A percentile compares a stretch with the other conserved stretches of the same genome.
phyloP scores from a whole-genome alignment of 2,113 vertebrate genomes.

The Aptenodytes patagonicus region DNA sequence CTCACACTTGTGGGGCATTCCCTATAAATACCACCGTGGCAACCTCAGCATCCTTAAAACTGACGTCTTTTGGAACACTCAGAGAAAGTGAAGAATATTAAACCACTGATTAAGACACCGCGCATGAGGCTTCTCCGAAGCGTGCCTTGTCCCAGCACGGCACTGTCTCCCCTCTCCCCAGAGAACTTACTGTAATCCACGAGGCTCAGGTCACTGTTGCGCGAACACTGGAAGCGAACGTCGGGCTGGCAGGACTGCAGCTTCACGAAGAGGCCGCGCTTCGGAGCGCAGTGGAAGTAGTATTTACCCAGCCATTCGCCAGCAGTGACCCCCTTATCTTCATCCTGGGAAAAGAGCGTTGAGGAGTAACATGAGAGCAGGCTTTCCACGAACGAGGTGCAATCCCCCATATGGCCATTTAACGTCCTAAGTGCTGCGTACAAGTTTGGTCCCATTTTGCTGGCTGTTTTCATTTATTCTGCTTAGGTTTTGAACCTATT shows the following conservation, averaged over 20 bases:
- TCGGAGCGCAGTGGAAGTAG: conserved; percentile 72
- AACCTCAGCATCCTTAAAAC: not conserved
- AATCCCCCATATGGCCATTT: fast-evolving
- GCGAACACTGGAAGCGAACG: conserved; percentile 64
- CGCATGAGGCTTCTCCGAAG: fast-evolving
- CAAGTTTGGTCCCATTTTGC: not conserved
- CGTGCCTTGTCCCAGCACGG: not conserved
- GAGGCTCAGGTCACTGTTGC: fast-evolving
- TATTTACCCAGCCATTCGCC: conserved; percentile 69
- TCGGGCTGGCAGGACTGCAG: conserved; percentile 77
- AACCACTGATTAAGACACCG: not conserved
- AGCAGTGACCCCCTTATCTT: conserved; percentile 71
- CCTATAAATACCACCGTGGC: not conserved
- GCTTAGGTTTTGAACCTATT: not conserved
- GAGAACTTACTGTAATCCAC: not conserved
- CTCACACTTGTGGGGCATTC: not conserved
- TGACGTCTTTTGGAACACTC: not conserved
- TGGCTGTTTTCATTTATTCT: not conserved
- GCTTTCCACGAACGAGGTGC: not conserved
- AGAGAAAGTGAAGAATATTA: not conserved
- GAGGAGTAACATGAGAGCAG: not conserved
- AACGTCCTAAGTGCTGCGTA: too few species aligned
- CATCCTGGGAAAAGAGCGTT: conserved; percentile 67
- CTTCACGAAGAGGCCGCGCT: conserved; percentile 80
- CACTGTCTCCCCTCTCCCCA: not conserved